A percentile compares a stretch with the other conserved stretches of the same genome.
Evolutionary conservation across 1,140 invertebrate species (phyloP).

Genomic region (Ectropis grisescens): DNA sequence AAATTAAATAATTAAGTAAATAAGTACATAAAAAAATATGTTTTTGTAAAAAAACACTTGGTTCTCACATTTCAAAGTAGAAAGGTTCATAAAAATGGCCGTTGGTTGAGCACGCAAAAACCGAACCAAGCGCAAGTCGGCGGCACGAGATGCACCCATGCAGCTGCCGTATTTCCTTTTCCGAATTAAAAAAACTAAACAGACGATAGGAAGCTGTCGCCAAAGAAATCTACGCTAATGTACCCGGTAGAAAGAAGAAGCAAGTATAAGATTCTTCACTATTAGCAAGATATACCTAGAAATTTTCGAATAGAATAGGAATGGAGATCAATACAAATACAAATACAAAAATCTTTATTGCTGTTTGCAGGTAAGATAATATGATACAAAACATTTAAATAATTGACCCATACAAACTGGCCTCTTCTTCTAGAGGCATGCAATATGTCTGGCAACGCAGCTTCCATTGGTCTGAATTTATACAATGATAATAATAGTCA

Average conservation of each 20-base stretch:
- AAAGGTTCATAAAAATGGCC: constrained; percentile 34
- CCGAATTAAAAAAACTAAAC: constrained; percentile 42
- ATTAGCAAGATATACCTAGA: not conserved
- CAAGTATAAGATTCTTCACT: not conserved
- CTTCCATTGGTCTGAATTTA: no score
- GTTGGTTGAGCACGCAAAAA: constrained; percentile 49
- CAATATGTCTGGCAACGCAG: no score
- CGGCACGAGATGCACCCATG: constrained; percentile 57
- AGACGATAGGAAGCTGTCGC: constrained; percentile 44
- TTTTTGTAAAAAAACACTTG: not conserved
- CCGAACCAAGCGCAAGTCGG: constrained; percentile 29
- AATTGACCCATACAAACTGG: no score
- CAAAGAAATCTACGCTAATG: constrained; percentile 21
- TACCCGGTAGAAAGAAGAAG: not conserved
- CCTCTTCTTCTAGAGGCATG: no score
- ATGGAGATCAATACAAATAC: not conserved
- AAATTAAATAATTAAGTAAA: constrained; percentile 24
- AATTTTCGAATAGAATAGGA: not conserved
- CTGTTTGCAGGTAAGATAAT: no score
- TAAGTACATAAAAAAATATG: not conserved
- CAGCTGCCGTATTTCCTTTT: constrained; percentile 59
- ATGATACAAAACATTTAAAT: no score
- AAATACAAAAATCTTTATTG: no score
- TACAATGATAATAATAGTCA: no score
- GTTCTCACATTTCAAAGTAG: not conserved